These are phyloP conservation scores for Merops nubicus DNA, from an alignment of 2,113 vertebrate genomes.

Conservation along the genomic window DNA sequence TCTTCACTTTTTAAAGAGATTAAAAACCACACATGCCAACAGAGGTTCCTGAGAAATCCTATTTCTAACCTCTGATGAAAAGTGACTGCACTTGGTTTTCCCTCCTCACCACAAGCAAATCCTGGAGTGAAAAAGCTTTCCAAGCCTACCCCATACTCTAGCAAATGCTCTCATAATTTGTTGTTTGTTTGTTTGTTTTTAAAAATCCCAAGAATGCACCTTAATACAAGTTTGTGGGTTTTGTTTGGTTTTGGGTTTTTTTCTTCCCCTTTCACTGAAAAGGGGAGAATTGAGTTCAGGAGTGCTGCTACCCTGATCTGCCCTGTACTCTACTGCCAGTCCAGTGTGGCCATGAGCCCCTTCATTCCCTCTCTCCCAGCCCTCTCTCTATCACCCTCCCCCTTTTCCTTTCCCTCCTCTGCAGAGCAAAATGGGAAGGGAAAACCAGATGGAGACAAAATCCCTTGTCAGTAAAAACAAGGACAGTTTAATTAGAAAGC, in stretches of 20 bases:
- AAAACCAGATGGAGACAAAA: too few relatives aligned
- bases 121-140: not conserved
- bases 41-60: not conserved
- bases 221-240: too few relatives aligned
- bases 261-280: not conserved
- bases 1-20: not conserved
- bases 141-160: not conserved
- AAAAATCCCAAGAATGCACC: not conserved
- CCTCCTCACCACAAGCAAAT: not conserved
- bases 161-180: not conserved
- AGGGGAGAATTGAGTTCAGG: not conserved
- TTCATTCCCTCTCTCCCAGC: not conserved
- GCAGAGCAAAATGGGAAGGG: too few relatives aligned
- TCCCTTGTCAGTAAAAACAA: too few relatives aligned
- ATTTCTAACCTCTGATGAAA: not conserved
- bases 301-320: not conserved
- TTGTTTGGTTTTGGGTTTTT: too few relatives aligned
- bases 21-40: constrained; percentile 26
- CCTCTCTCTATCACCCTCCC: too few relatives aligned
- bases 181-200: too few relatives aligned
- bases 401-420: too few relatives aligned
- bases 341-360: not conserved
- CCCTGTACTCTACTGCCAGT: not conserved
- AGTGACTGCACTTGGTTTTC: not conserved
- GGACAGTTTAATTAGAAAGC: too few relatives aligned